Base-by-base conservation (phyloP, 2,888 invertebrate genomes). In the Hydrotaea cyrtoneurina region DNA sequence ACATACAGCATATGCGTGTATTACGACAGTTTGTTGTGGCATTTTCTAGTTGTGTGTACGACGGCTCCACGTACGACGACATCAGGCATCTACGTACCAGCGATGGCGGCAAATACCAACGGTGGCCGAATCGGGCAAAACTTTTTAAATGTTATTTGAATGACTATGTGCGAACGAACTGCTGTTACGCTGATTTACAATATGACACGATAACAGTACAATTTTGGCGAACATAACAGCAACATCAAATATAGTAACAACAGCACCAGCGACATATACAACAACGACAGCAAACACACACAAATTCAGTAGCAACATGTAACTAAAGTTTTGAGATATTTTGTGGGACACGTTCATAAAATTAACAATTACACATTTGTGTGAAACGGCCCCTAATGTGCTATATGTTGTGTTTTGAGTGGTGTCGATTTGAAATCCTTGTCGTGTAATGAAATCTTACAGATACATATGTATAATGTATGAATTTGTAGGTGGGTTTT, bases 191-290 rank as follows among this genome's bases (percentile, higher is more conserved):
- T 85, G 85, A 85, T 85, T 85, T 85, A 85, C 85, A 85, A 85
- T 85, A 85, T 82, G 82, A 85, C 85, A 82, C 85, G 82, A 80
- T 85, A 85, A 85, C 85, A 66, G 85, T 82, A 85, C 77, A 85
- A 89, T 90, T 89, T 88, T 87, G 50, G 62, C 50, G 71, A 62
- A 81, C 57, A 71, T 66, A 71, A 71, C 72, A 59, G 71, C 71
- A 79, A 26, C 71, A 84, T 21, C 77, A 86, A 15, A 80, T 39
- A n/a, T 11, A 39, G 21, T 13, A 39, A n/a, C 23, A 15, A 13
- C 23, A 15, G 46, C 66, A 66, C 36, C 36, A 36, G 31, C 36
- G 43, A 62, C 36, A 62, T 10, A 59, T 62, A 62, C 19, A 15
- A 46, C 17, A n/a, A 15, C 69, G 46, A 15, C 66, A 66, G 19